Evolutionary conservation across 2,888 invertebrate species (phyloP), one percentile per base, ranked within the genome.

Genomic region (Junonia oenone): DNA sequence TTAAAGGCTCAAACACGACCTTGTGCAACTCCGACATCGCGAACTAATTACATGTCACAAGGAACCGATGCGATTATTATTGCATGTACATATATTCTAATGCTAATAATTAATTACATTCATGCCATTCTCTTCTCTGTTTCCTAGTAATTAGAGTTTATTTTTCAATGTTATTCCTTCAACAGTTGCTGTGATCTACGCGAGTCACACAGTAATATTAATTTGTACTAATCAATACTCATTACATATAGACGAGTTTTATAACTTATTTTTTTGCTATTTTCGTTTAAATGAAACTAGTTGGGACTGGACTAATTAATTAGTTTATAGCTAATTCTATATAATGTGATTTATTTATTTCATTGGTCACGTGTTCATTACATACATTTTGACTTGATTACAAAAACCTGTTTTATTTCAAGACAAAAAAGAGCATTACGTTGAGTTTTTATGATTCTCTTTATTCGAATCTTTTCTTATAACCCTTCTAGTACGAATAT

Each of bases 221-320:
- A 49, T 45, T 57, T 14, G 45, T 31, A 13, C 13, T 37, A 45
- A 57, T 53, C 49, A 45, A 57, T 57, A 54, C 35, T 22, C 33
- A 26, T 33, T n/a, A 17, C 46, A 31, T 11, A 6, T n/a, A n/a
- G 9, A 52, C 2, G 33, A 31, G 19, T 43, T 40, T 17, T 35
- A 35, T 35, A 35, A n/a, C n/a, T n/a, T n/a, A n/a, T n/a, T n/a
- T n/a, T n/a, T n/a, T n/a, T n/a, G n/a, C n/a, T n/a, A n/a, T n/a
- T n/a, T n/a, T n/a, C n/a, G n/a, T n/a, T n/a, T n/a, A n/a, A n/a
- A n/a, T n/a, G n/a, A n/a, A n/a, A n/a, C n/a, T n/a, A n/a, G n/a
- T n/a, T n/a, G n/a, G n/a, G n/a, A n/a, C n/a, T n/a, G n/a, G n/a
- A n/a, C n/a, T n/a, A n/a, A n/a, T n/a, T n/a, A n/a, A n/a, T n/a